Conservation (phyloP, 2,888 invertebrate species). For the Synanthedon vespiformis region DNA sequence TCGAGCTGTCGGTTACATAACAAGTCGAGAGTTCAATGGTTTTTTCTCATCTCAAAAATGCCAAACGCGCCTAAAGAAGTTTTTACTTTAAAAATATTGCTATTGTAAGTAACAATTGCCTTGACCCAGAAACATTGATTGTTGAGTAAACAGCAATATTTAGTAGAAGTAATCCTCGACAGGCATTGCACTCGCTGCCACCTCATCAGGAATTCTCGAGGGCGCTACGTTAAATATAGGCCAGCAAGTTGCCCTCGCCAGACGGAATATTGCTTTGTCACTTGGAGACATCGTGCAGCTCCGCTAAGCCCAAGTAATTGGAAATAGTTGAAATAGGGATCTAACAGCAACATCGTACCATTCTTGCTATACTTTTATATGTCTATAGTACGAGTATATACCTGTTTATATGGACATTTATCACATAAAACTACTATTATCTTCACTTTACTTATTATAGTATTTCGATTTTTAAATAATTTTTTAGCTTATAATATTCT, state of each 20-base stretch:
- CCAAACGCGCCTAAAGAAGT: no score
- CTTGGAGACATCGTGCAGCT: conserved; percentile 61
- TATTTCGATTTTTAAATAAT: no score
- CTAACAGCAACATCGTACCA: conserved; percentile 39
- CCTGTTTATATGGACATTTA: no score
- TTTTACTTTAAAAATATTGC: background rate
- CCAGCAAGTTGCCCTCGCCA: conserved; percentile 54
- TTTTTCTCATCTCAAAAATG: no score
- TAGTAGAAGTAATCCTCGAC: conserved; percentile 49
- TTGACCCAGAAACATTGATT: background rate
- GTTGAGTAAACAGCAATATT: conserved; percentile 37
- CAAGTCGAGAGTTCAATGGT: no score
- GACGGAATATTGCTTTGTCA: conserved; percentile 68
- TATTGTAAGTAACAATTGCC: no score
- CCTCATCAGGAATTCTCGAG: conserved; percentile 63
- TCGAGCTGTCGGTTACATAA: no score
- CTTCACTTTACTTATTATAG: no score
- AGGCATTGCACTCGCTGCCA: conserved; percentile 47
- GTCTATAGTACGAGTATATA: no score
- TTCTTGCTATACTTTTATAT: conserved; percentile 1
- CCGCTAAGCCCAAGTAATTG: conserved; percentile 68
- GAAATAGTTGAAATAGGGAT: conserved; percentile 68
- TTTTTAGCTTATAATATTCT: no score
- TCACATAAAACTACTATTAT: no score
- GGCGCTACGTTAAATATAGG: conserved; percentile 63